phyloP scores from a whole-genome alignment of 2,113 vertebrate genomes.

The Hydrolagus affinis region DNA sequence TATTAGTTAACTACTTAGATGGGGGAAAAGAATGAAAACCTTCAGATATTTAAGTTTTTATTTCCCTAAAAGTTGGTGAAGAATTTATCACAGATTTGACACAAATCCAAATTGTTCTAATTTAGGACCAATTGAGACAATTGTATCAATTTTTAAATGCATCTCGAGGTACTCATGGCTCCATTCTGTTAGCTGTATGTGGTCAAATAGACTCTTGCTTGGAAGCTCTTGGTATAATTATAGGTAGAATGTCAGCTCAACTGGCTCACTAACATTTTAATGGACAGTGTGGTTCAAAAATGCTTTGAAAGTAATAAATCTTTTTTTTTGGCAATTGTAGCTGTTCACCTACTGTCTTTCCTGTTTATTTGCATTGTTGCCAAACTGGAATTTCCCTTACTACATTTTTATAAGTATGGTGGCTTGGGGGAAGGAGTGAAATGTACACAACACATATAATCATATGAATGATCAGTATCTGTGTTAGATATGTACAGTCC shows the following conservation, averaged over 20 bases:
- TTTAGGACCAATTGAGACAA: background rate
- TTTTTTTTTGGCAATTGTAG: background rate
- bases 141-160: background rate
- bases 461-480: background rate
- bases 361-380: background rate
- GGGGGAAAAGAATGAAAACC: background rate
- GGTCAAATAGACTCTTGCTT: background rate
- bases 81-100: conserved; percentile 3
- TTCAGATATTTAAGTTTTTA: background rate
- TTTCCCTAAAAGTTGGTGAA: background rate
- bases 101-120: conserved; percentile 3
- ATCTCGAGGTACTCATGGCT: background rate
- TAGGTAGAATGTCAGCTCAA: background rate
- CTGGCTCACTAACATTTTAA: conserved; percentile 11
- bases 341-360: background rate
- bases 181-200: conserved; percentile 1
- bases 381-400: background rate
- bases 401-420: background rate
- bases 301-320: conserved; percentile 7
- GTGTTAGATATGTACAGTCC: too few relatives aligned
- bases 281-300: background rate
- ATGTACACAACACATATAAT: background rate
- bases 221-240: background rate
- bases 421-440: background rate
- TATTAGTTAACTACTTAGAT: background rate